Base-by-base conservation (phyloP, 2,113 vertebrate species). In the Pelecanus crispus region DNA sequence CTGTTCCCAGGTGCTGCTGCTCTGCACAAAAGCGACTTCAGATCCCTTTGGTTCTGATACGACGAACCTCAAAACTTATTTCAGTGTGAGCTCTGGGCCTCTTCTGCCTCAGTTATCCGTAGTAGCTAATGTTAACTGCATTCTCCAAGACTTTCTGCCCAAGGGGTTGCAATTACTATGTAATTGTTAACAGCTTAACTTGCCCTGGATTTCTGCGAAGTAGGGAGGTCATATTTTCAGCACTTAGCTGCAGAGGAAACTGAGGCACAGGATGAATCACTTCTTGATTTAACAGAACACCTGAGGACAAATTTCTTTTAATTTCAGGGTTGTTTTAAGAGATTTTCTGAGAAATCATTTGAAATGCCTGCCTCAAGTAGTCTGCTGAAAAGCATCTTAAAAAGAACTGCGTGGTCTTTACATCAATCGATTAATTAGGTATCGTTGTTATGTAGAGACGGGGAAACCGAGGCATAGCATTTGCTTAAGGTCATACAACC, bases 391-490 rank as follows among this genome's bases (percentile, higher is more conserved):
- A 81, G 8, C 17, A 15, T 74, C 42, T 89, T 44, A 12, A 18
- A 67, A 90, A 78, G 59, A 70, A 67, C 45, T 38, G 14, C 2
- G 1, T 40, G 62, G 29, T 84, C 58, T 75, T 89, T 53, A 59
- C 13, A 80, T 44, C 15, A 58, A 32, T 77, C 1, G 0, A 11
- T 93, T 80, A 40, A 49, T 86, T 74, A 71, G 34, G 24, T 80
- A n/a, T 42, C 0, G 0, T 59, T 81, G 29, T 86, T 81, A 66
- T 0, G 0, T 5, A 44, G 36, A 65, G 62, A 12, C 74, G 67
- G 59, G 84, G 63, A 96, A 94, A 88, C 62, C 0, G 1, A 95
- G 72, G 66, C 77, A 47, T 6, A 17, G 44, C 25, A 50, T 85
- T 94, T 73, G 17, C 67, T 71, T 80, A 78, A 72, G 55, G 20